Evolutionary conservation across 2,113 vertebrate species (phyloP).

Genomic region (Taurulus bubalis): DNA sequence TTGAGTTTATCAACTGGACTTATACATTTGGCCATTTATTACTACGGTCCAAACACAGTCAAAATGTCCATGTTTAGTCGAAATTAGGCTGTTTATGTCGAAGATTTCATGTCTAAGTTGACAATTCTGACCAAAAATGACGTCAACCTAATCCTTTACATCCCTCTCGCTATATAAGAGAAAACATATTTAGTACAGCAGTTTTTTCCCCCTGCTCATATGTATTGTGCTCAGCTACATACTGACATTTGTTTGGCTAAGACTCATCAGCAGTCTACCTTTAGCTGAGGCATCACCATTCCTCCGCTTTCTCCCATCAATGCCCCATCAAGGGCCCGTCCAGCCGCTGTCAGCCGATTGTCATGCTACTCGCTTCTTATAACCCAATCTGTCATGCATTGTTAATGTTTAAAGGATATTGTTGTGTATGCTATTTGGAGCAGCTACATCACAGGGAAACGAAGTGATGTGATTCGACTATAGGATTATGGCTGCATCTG

Average conservation of each 20-base stretch:
- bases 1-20: background rate
- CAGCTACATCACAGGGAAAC: conserved; percentile 28
- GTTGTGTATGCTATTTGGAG: conserved; percentile 35
- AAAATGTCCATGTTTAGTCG: conserved; percentile 17
- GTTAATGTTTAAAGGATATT: conserved; percentile 51
- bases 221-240: conserved; percentile 10
- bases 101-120: conserved; percentile 6
- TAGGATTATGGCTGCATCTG: conserved; percentile 18
- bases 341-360: conserved; percentile 59
- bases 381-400: conserved; percentile 64
- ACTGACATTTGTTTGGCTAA: conserved; percentile 25
- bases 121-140: conserved; percentile 19
- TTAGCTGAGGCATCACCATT: conserved; percentile 60
- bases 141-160: background rate
- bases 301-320: conserved; percentile 42
- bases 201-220: background rate
- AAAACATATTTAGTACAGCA: conserved; percentile 18
- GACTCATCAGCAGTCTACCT: conserved; percentile 55
- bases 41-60: background rate
- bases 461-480: conserved; percentile 21
- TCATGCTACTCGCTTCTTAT: conserved; percentile 50
- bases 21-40: conserved; percentile 25
- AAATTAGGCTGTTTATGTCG: background rate
- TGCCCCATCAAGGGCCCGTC: conserved; percentile 51
- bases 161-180: background rate